phyloP scores from a whole-genome alignment of 1,140 invertebrate genomes.

The Neomicropteryx cornuta region DNA sequence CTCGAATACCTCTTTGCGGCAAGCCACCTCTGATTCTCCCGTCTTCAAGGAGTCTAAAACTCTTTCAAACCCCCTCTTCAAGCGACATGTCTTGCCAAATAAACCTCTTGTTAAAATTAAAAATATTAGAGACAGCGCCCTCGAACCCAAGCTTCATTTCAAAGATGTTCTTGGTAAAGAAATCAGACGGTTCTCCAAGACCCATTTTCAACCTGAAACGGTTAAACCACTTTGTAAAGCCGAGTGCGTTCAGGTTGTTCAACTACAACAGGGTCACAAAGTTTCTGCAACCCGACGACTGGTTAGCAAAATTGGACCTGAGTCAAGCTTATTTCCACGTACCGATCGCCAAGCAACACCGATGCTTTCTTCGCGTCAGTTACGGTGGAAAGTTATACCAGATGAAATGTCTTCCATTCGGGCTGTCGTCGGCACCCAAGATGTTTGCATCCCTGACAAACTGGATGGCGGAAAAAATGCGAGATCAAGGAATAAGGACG shows the following conservation, averaged over 20 bases:
- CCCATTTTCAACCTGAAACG: conserved; percentile 20
- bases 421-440: conserved; percentile 12
- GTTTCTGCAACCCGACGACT: conserved; percentile 16
- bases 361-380: conserved; percentile 13
- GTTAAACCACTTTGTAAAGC: conserved; percentile 16
- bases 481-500: conserved; percentile 13
- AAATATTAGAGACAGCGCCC: conserved; percentile 12
- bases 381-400: conserved; percentile 10
- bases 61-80: conserved; percentile 13
- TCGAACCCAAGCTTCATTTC: conserved; percentile 18
- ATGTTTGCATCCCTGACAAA: conserved; percentile 18
- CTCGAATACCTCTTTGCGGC: conserved; percentile 16
- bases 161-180: conserved; percentile 19
- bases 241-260: conserved; percentile 17
- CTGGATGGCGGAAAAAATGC: conserved; percentile 19
- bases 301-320: conserved; percentile 18
- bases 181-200: no score
- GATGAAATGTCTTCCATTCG: conserved; percentile 19
- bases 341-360: conserved; percentile 10
- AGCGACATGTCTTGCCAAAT: conserved; percentile 13
- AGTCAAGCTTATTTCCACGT: conserved; percentile 29
- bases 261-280: conserved; percentile 16
- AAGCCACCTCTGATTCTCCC: conserved; percentile 14
- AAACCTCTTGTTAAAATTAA: conserved; percentile 4
- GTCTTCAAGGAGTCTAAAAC: conserved; percentile 5